Percentiles rank a stretch among this genome's conserved stretches.
phyloP scores from a whole-genome alignment of 2,888 invertebrate genomes.

The Drosophila borborema region DNA sequence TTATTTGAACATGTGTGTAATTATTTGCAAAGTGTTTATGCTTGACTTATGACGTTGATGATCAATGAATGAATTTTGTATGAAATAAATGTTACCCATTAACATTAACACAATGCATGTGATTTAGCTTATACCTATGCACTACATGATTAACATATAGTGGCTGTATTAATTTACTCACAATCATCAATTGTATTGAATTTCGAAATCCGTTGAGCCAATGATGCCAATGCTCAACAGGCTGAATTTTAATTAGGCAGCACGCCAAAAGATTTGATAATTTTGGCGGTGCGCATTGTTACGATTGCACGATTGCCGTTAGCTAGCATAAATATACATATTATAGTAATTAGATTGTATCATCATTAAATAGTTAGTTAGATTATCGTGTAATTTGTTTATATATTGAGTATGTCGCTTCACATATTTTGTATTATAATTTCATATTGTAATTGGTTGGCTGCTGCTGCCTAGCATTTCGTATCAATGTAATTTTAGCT shows the following conservation, averaged over 20 bases:
- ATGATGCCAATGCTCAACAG: slow-evolving; percentile 26
- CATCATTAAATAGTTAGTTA: slow-evolving; percentile 27
- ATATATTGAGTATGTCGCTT: slow-evolving; percentile 60
- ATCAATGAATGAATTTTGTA: slow-evolving; percentile 30
- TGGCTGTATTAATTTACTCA: slow-evolving; percentile 40
- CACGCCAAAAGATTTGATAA: slow-evolving; percentile 49
- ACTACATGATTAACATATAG: slow-evolving; percentile 33
- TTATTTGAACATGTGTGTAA: slow-evolving; percentile 55
- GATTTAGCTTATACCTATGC: slow-evolving; percentile 42
- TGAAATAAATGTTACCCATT: slow-evolving; percentile 34
- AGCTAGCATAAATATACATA: slow-evolving; percentile 43
- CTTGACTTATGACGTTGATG: slow-evolving; percentile 1
- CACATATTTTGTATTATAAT: slow-evolving; percentile 47
- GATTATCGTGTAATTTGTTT: slow-evolving; percentile 31
- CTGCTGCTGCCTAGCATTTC: slow-evolving; percentile 45
- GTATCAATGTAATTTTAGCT: slow-evolving; percentile 8
- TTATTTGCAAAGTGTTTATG: slow-evolving; percentile 19
- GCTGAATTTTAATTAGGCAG: slow-evolving; percentile 35
- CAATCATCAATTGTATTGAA: slow-evolving; percentile 68
- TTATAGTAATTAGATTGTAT: slow-evolving; percentile 21
- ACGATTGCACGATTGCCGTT: slow-evolving; percentile 78
- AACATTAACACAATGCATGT: slow-evolving; percentile 54
- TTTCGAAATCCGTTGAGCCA: slow-evolving; percentile 39
- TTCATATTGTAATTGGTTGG: slow-evolving; percentile 52
- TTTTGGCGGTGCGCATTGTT: slow-evolving; percentile 57